Evolutionary conservation across 2,797 vertebrate species (phyloP), one percentile per base, ranked within the genome.

Genomic region (Sebastes minor): DNA sequence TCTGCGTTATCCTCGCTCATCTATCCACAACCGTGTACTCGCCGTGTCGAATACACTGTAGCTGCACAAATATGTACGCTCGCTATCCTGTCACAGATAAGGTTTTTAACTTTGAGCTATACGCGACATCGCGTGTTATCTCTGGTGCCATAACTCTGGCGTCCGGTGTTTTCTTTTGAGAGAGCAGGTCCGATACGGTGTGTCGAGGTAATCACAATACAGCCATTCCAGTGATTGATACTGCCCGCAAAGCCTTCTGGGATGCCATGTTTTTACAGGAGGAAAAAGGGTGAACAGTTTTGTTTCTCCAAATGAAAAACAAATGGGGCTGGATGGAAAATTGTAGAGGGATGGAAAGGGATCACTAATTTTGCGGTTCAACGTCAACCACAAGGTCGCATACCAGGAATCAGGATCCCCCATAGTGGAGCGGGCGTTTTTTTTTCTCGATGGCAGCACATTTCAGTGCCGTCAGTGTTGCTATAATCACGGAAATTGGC

Each of bases 261-360:
- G 93, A 94, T 86, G 86, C 83, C 78, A 67, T 93, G 92, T 94
- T 94, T 95, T 94, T 75, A 94, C 93, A 94, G 92, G 69, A 88
- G 84, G 87, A 91, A 90, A 49, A 90, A 84, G 86, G 82, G 91
- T 89, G 88, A 94, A 88, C 80, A 88, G 81, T 94, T 94, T 88
- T 94, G 88, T 92, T 94, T 86, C 88, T 92, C 78, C 59, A 90
- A 93, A 94, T 93, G 86, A 93, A 94, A 93, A 93, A 94, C 91
- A 94, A 94, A 93, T 92, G 90, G 85, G 81, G 78, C 75, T 85
- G 65, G 74, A 91, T 93, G 94, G 94, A 94, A 94, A 94, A 92
- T 88, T 92, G 90, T 66, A 71, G 76, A 85, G 73, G 77, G 80
- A 89, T 90, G 90, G 88, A 92, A 92, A 87, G 86, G 85, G 86